phyloP scores from a whole-genome alignment of 2,797 vertebrate genomes.

The Protosalanx chinensis region DNA sequence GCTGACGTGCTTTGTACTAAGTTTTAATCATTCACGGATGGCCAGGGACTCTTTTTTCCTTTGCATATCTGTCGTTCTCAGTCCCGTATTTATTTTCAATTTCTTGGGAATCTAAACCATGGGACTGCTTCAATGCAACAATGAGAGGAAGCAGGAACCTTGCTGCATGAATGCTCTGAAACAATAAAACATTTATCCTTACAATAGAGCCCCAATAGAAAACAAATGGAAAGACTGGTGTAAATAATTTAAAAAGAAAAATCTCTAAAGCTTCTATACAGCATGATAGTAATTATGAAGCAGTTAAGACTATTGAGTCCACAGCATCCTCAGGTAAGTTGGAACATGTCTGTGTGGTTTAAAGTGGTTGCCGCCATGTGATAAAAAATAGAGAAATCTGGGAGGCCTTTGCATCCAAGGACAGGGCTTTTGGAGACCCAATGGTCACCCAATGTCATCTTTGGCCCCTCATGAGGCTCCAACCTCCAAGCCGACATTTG shows the following conservation, averaged over 20 bases:
- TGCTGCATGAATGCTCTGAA: constrained; percentile 25
- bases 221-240: constrained; percentile 26
- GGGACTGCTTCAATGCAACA: constrained; percentile 16
- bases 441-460: constrained; percentile 17
- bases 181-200: constrained; percentile 61
- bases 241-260: constrained; percentile 47
- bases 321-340: constrained; percentile 28
- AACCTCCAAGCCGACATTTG: constrained; percentile 27
- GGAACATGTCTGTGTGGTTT: constrained; percentile 1
- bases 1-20: constrained; percentile 26
- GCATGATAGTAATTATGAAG: constrained; percentile 34
- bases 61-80: constrained; percentile 30
- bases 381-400: constrained; percentile 5
- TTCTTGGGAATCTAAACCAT: constrained; percentile 49
- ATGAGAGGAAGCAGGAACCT: constrained; percentile 27
- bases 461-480: not conserved
- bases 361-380: not conserved
- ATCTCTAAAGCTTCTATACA: constrained; percentile 25
- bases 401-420: constrained; percentile 4
- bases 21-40: constrained; percentile 61
- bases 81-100: constrained; percentile 40
- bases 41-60: constrained; percentile 28
- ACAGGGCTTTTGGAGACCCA: not conserved
- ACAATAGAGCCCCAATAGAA: constrained; percentile 38
- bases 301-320: constrained; percentile 15